phyloP scores from a whole-genome alignment of 2,888 invertebrate genomes.

The Limulus polyphemus region DNA sequence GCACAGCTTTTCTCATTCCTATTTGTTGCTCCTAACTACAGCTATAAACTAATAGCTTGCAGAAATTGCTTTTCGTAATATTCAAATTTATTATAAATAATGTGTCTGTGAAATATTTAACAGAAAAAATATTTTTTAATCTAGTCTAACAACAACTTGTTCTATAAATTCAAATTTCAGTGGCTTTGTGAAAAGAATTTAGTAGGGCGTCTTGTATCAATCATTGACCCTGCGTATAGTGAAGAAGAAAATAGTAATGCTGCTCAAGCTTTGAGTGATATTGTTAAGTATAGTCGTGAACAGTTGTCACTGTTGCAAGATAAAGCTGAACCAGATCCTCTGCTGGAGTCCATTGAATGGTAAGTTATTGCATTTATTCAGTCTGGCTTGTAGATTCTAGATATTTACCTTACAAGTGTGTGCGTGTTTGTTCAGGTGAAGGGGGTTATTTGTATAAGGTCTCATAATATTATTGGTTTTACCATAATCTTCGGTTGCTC shows the following conservation, averaged over 20 bases:
- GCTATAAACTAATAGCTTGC: too few relatives aligned
- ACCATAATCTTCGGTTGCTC: too few relatives aligned
- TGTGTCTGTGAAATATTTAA: too few relatives aligned
- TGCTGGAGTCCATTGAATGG: conserved; percentile 60
- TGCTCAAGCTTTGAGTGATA: conserved; percentile 74
- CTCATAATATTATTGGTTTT: too few relatives aligned
- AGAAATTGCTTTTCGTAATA: too few relatives aligned
- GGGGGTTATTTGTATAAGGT: too few relatives aligned
- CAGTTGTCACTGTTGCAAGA: conserved; percentile 38
- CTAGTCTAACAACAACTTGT: conserved; percentile 3
- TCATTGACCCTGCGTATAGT: conserved; percentile 52
- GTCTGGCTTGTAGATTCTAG: background rate
- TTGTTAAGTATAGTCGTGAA: conserved; percentile 36
- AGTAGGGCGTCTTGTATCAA: conserved; percentile 59
- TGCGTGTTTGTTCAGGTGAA: too few relatives aligned
- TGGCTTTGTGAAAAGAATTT: conserved; percentile 81
- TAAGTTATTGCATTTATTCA: conserved; percentile 37
- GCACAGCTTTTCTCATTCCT: too few relatives aligned
- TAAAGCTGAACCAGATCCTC: conserved; percentile 53
- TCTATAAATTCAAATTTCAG: conserved; percentile 41
- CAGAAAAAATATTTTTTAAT: too few relatives aligned
- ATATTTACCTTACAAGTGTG: too few relatives aligned
- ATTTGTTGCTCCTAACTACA: too few relatives aligned
- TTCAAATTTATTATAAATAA: too few relatives aligned
- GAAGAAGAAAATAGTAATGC: conserved; percentile 71